Evolutionary conservation across 2,113 vertebrate genomes (phyloP), one percentile per base, ranked within the genome.

Genomic region (Henicopernis longicauda): DNA sequence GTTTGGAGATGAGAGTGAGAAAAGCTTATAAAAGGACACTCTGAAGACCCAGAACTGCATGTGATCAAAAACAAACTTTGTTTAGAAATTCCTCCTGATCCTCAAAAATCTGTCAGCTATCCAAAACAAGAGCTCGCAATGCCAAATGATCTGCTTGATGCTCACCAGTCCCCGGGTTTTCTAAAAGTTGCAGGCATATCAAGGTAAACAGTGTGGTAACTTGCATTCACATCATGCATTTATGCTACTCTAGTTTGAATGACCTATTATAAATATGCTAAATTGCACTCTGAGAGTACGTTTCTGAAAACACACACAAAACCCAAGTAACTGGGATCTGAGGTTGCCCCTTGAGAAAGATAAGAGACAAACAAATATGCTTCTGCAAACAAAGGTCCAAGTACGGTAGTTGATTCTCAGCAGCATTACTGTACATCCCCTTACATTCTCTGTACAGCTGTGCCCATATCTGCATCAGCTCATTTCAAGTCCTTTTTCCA

Each of bases 81-180:
- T 62, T 86, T 93, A 93, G 50, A 96, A 94, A 93, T 88, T 80
- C 59, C 50, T 92, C 86, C 90, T 96, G 92, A 96, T 94, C 73
- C 82, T 96, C 86, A 92, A 42, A 89, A 80, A 78, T 57, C 66
- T 80, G 86, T 84, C 83, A 38, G 31, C 22, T 62, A 84, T 50
- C 58, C 69, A 52, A 80, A 94, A 80, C 78, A 94, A 66, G 67
- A 83, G 29, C 62, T 62, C 74, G n/a, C 47, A 84, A 74, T 3
- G 13, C 62, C 62, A 72, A 58, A 23, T 4, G 13, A 76, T 83
- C 61, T 66, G 66, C 55, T 58, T 44, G 65, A 69, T 55, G 36
- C 58, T 66, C 31, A 52, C 57, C 29, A 21, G 32, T 45, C 45
- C 22, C 57, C 13, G 36, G 21, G 18, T 57, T 80, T 71, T 50